Percentiles rank a stretch among this genome's conserved stretches.
phyloP scores from a whole-genome alignment of 2,113 vertebrate species.

The Cheilinus undulatus region DNA sequence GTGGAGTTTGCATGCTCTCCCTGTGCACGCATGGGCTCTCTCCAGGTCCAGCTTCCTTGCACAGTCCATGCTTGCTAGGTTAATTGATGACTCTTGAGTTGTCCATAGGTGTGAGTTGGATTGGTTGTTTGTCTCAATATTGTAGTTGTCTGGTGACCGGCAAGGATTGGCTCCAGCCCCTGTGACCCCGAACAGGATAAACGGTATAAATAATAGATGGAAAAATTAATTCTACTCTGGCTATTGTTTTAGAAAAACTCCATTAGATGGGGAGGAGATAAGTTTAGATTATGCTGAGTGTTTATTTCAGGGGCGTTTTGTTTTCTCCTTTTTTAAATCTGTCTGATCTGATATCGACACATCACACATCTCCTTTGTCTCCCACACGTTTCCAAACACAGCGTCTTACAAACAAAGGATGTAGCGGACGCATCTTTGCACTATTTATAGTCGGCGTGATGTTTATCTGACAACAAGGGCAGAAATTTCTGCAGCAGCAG shows the following conservation, averaged over 20 bases:
- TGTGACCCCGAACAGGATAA: too few relatives aligned
- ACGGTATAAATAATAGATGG: too few relatives aligned
- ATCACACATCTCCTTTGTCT: background rate
- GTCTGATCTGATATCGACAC: slow-evolving; percentile 2
- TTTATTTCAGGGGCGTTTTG: background rate
- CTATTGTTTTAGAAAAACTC: background rate
- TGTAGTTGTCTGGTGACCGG: too few relatives aligned
- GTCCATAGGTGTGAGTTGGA: too few relatives aligned
- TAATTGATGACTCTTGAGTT: too few relatives aligned
- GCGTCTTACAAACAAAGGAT: slow-evolving; percentile 7
- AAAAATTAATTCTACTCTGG: background rate
- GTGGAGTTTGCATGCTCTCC: too few relatives aligned
- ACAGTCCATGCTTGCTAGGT: too few relatives aligned
- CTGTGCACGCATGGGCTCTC: too few relatives aligned
- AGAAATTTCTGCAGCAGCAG: slow-evolving; percentile 2
- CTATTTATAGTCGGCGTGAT: slow-evolving; percentile 29
- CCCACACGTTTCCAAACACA: background rate
- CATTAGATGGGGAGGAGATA: background rate
- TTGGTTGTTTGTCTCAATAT: too few relatives aligned
- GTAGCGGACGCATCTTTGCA: slow-evolving; percentile 2
- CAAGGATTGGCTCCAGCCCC: too few relatives aligned
- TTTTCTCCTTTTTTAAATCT: slow-evolving; percentile 4
- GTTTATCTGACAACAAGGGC: slow-evolving; percentile 19
- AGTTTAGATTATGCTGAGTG: background rate
- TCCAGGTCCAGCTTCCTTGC: too few relatives aligned